Percentiles rank a stretch among this genome's conserved stretches.
phyloP scores from a whole-genome alignment of 2,888 invertebrate species.

The Arctia plantaginis region DNA sequence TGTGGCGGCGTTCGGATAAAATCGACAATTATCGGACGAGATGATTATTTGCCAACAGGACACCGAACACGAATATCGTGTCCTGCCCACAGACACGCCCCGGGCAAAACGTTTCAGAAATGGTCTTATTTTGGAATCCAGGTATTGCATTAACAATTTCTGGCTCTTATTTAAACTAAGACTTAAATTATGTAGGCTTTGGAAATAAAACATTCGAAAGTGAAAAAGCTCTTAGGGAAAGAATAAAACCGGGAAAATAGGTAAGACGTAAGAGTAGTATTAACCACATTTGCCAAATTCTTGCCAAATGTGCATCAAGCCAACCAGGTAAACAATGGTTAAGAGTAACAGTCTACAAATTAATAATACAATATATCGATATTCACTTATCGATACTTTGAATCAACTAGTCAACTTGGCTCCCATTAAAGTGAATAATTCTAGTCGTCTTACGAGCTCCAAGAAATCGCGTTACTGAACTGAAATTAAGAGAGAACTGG shows the following conservation, averaged over 20 bases:
- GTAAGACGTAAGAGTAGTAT: too few species aligned
- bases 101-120: constrained; percentile 40
- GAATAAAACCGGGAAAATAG: neutral
- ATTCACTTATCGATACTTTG: constrained; percentile 23
- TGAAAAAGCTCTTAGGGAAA: neutral
- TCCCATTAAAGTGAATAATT: constrained; percentile 24
- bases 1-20: constrained; percentile 55
- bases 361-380: constrained; percentile 25
- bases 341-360: constrained; percentile 17
- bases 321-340: neutral
- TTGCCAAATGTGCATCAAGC: too few species aligned
- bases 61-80: constrained; percentile 50
- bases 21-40: constrained; percentile 68
- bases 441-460: constrained; percentile 25
- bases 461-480: constrained; percentile 38
- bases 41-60: constrained; percentile 64
- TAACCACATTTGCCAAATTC: too few species aligned
- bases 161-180: constrained; percentile 19
- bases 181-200: constrained; percentile 15
- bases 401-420: constrained; percentile 19
- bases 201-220: neutral
- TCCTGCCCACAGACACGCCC: constrained; percentile 49
- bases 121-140: constrained; percentile 47
- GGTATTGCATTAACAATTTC: constrained; percentile 39
- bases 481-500: constrained; percentile 37